phyloP scores from a whole-genome alignment of 2,797 vertebrate species.

The Adelosebastes latens region DNA sequence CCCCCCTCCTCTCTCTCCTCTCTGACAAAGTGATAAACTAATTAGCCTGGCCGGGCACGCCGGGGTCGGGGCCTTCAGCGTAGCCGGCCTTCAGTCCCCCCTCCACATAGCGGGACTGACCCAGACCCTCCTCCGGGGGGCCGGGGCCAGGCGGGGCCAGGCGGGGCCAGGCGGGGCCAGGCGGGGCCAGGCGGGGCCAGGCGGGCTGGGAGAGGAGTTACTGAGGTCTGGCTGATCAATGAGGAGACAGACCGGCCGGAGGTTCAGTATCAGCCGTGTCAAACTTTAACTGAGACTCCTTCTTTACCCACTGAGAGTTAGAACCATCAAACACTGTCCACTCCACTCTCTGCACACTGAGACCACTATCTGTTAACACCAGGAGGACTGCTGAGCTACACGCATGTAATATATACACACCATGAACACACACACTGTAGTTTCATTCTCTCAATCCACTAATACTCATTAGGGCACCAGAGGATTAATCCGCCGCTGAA shows the following conservation, averaged over 20 bases:
- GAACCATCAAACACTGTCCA: background rate
- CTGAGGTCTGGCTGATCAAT: conserved; percentile 86
- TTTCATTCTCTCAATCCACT: too few relatives aligned
- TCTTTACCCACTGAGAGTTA: background rate
- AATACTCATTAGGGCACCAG: too few relatives aligned
- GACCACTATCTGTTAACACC: background rate
- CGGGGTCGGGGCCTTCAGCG: conserved; percentile 56
- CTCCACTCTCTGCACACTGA: too few relatives aligned
- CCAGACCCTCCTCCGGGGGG: conserved; percentile 24
- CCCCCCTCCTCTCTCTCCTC: conserved; percentile 19
- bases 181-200: background rate
- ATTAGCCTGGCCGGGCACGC: conserved; percentile 87
- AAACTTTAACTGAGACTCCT: conserved; percentile 20
- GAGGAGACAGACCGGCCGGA: conserved; percentile 60
- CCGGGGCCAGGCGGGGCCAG: background rate
- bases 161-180: background rate
- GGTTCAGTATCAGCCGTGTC: background rate
- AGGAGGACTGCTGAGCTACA: too few relatives aligned
- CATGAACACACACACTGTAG: too few relatives aligned
- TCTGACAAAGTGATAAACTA: conserved; percentile 93
- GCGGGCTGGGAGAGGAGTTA: conserved; percentile 71
- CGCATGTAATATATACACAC: too few relatives aligned
- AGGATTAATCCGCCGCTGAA: too few relatives aligned
- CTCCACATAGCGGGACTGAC: conserved; percentile 11
- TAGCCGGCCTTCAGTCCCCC: conserved; percentile 62